A percentile compares a stretch with the other conserved stretches of the same genome.
phyloP scores from a whole-genome alignment of 2,797 vertebrate species.

The Spinus pinus region DNA sequence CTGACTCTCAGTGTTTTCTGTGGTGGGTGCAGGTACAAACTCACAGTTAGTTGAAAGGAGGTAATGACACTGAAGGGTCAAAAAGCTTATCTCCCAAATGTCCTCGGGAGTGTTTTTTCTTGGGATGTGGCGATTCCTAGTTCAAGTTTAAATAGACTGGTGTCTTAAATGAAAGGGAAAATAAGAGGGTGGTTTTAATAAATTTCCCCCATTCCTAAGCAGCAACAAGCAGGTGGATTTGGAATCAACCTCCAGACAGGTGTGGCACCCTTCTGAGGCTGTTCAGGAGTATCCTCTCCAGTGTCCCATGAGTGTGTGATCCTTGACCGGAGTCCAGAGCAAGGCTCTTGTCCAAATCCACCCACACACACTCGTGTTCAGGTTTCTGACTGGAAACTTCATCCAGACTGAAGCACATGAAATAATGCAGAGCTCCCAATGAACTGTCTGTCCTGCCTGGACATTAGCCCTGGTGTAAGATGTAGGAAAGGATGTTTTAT shows the following conservation, averaged over 20 bases:
- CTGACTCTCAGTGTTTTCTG: neutral
- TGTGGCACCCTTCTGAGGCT: neutral
- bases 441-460: neutral
- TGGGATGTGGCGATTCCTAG: neutral
- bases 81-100: fast-evolving
- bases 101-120: neutral
- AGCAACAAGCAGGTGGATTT: neutral
- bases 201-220: neutral
- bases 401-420: neutral
- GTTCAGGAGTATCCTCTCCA: neutral
- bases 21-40: neutral
- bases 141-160: neutral
- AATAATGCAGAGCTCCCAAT: neutral
- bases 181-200: neutral
- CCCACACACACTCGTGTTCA: fast-evolving
- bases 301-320: neutral
- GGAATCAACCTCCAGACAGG: fast-evolving
- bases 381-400: neutral
- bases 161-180: neutral
- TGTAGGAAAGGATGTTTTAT: neutral
- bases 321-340: neutral
- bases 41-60: neutral
- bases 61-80: neutral
- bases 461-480: neutral
- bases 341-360: neutral